phyloP scores from a whole-genome alignment of 2,797 vertebrate genomes.

The Schizopygopsis pylzovi region DNA sequence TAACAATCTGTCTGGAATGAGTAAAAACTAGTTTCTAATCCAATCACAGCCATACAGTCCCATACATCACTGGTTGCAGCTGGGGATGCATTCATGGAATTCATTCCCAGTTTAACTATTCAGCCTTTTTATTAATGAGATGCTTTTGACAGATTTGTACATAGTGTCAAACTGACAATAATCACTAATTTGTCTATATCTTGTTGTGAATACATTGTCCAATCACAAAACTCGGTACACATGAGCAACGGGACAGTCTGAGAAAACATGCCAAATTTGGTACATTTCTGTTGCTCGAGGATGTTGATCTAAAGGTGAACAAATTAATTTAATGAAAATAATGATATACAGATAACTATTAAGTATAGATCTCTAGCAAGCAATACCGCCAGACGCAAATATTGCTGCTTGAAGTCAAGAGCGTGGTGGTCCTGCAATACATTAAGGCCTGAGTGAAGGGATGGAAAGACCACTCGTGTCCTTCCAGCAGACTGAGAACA shows the following conservation, averaged over 20 bases:
- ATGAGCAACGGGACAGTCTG: not conserved
- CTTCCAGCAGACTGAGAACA: not conserved
- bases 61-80: too few relatives aligned
- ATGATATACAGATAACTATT: too few relatives aligned
- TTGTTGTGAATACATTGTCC: not conserved
- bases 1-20: not conserved
- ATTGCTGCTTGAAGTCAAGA: constrained; percentile 2
- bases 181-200: not conserved
- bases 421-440: not conserved
- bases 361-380: not conserved
- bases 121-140: too few relatives aligned
- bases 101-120: too few relatives aligned
- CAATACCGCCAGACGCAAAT: not conserved
- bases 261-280: not conserved
- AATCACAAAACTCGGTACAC: not conserved
- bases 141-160: too few relatives aligned
- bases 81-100: too few relatives aligned
- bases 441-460: not conserved
- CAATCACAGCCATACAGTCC: too few relatives aligned
- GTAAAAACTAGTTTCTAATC: not conserved
- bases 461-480: not conserved
- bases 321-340: not conserved
- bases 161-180: too few relatives aligned
- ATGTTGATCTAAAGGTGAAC: not conserved
- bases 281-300: too few relatives aligned